Base-by-base conservation (phyloP, 2,888 invertebrate genomes). In the Hypomecis punctinalis region DNA sequence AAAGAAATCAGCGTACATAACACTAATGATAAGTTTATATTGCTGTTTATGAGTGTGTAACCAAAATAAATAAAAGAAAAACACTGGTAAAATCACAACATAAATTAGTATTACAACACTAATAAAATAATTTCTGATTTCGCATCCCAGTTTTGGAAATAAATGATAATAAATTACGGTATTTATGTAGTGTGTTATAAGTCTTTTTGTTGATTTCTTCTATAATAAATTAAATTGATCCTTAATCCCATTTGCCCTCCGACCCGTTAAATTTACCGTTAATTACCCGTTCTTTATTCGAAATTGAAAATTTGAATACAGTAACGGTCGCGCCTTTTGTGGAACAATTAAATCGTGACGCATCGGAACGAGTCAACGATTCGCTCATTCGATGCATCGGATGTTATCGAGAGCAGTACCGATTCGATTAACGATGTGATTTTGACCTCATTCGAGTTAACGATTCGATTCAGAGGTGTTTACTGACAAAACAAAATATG, bases 221-320 rank as follows among this genome's bases (percentile, higher is more conserved):
- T 5, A 60, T 66, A 68, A 67, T 68, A 70, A 69, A 67, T 71
- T 59, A 70, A 76, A 77, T 76, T 63, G 74, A 71, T 71, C 67
- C 75, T 78, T 70, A 69, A 71, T 74, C 72, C 73, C 71, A 74
- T 77, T 79, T 73, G 78, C 82, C 88, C 87, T 89, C 85, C 86
- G 80, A 88, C 85, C 91, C 90, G 90, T 90, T 90, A 91, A 77
- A 74, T 85, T 82, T 88, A 88, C 91, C 89, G 91, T 91, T 91
- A 88, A 91, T 91, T 88, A 87, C 84, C 79, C 73, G 83, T 84
- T 80, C 80, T 82, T 85, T 84, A 85, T 88, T 83, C 71, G 63
- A 73, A 72, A 71, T 70, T 68, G 61, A 58, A 70, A 66, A 68
- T 67, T 71, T 78, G 82, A 82, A 82, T 83, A 82, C 85, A 80